Base-by-base conservation (phyloP, 2,888 invertebrate species). In the Apodemia zela region DNA sequence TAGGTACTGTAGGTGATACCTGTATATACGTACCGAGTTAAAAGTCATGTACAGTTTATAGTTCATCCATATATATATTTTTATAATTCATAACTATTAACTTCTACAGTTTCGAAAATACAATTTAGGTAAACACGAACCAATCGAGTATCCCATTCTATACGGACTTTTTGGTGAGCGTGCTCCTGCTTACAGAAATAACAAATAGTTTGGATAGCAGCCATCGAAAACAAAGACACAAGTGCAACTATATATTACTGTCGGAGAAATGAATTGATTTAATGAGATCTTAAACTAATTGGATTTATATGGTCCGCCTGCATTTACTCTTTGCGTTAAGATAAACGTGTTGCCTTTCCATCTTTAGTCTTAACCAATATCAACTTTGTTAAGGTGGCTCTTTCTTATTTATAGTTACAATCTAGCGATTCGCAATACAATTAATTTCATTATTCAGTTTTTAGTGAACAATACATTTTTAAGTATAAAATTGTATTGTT, bases 271-370 rank as follows among this genome's bases (percentile, higher is more conserved):
- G 82, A 87, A 86, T 87, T 87, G 89, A 89, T 89, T 89, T 87
- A 89, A 84, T 82, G 82, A 82, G 81, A 84, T 82, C 82, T 84
- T 86, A 84, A 87, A 84, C 81, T 88, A 89, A 89, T 89, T 89
- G 82, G 82, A 88, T 84, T 82, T 82, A 79, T 82, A 80, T 80
- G 80, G 79, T 85, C 76, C 78, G 80, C 79, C 82, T 81, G 79
- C 78, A 79, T 85, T 84, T 80, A 77, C 79, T 78, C 79, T 80
- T 75, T 73, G 73, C 71, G 69, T 68, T 73, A 74, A 84, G 82
- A 87, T 84, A 81, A 82, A 84, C 72, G 73, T 54, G 67, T 42
- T 63, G 69, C 59, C 21, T 67, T 68, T 60, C 61, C 67, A 59
- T 69, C 68, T 69, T 71, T 25, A 57, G 15, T 47, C 47, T 63